Base-by-base conservation (phyloP, 2,888 invertebrate genomes). In the Ennomos erosarius region DNA sequence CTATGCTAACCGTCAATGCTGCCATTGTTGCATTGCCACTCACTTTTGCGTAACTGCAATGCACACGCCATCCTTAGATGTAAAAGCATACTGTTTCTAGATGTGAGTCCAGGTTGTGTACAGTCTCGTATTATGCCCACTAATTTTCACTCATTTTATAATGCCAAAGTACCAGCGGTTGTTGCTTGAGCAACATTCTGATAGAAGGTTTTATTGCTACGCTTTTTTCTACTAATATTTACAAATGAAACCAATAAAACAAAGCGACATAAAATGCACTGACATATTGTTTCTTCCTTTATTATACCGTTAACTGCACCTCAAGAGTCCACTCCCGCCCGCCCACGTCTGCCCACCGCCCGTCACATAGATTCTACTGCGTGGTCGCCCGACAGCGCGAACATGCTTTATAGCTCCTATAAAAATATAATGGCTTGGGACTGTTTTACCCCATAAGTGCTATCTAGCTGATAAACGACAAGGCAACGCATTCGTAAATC, bases 351-450 rank as follows among this genome's bases (percentile, higher is more conserved):
- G 51, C 51, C 55, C 51, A 51, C 51, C 49, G 40, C 40, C 46
- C 46, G 51, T 47, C 55, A 43, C 50, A 51, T 43, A 45, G 56
- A 56, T 52, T 53, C 52, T 10, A 33, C 39, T 54, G 61, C 62
- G 62, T 62, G 57, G 62, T 62, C 53, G 55, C 12, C 26, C 16
- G 48, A 62, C 57, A 47, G 38, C 42, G 52, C 37, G 37, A 46
- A 55, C 63, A 57, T 47, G 64, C 42, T 68, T 81, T 81, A 84
- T 80, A 67, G 69, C 47, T 55, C 48, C 70, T 71, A 78, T 80
- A 81, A 80, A 80, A 76, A 65, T 71, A 76, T 62, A 55, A 60
- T 60, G 44, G 53, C 38, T 49, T 46, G 39, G 35, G 46, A 48
- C 47, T 59, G 58, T 65, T 57, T 59, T 52, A 55, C 45, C 57